A percentile compares a stretch with the other conserved stretches of the same genome.
Evolutionary conservation across 2,113 vertebrate genomes (phyloP).

Genomic region (Poeciliopsis prolifica): DNA sequence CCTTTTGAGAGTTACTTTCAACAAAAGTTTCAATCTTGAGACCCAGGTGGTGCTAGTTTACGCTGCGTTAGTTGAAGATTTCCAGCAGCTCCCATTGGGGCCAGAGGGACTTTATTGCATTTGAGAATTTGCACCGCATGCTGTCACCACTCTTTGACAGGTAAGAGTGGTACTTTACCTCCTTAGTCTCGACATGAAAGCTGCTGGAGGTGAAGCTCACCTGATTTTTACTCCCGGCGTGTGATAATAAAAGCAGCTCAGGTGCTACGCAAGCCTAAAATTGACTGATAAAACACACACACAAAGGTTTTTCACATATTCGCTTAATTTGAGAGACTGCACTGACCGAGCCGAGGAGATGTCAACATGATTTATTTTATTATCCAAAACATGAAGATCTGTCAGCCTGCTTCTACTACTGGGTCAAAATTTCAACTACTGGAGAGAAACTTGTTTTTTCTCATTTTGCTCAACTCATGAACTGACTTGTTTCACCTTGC

Average conservation of each 20-base stretch:
- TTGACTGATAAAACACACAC: not conserved
- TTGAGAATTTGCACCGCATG: not conserved
- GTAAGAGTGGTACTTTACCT: not conserved
- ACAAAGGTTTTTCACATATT: not conserved
- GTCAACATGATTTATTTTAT: not conserved
- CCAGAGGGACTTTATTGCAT: not conserved
- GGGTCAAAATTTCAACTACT: slow-evolving; percentile 29
- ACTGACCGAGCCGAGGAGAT: not conserved
- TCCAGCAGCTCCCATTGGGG: not conserved
- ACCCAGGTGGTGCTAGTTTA: not conserved
- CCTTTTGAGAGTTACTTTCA: not conserved
- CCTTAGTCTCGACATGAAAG: not conserved
- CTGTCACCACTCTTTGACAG: not conserved
- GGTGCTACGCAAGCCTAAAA: not conserved
- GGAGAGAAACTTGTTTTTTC: not conserved
- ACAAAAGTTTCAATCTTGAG: not conserved
- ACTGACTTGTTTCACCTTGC: slow-evolving; percentile 19
- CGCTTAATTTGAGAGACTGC: not conserved
- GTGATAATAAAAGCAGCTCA: not conserved
- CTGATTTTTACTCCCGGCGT: not conserved
- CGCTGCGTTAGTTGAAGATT: not conserved
- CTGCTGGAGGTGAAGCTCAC: not conserved
- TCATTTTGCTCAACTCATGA: slow-evolving; percentile 29
- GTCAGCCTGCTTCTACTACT: too few species aligned
- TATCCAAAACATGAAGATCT: too few species aligned